Base-by-base conservation (phyloP, 2,797 vertebrate species). In the Anguilla obscura region DNA sequence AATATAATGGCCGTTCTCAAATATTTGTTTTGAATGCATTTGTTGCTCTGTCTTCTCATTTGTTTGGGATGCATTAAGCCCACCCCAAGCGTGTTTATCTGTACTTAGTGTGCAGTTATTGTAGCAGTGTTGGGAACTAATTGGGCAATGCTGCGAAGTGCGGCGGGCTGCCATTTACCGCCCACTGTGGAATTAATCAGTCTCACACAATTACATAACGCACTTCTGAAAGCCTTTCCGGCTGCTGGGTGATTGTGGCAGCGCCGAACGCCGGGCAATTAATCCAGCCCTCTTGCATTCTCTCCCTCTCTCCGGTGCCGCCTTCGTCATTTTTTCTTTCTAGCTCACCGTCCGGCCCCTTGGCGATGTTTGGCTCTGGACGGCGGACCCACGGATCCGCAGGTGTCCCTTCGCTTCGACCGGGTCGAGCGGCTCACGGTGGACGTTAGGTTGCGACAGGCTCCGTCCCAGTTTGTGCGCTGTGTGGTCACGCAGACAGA, bases 171-270 rank as follows among this genome's bases (percentile, higher is more conserved):
- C 89, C 91, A 94, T 94, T 94, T 92, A 87, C 92, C 90, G 91
- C 92, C 91, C 91, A 93, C 80, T 30, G 91, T 92, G 90, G 92
- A 94, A 96, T 94, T 94, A 93, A 94, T 89, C 89, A 88, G 84
- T 71, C 86, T 85, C 36, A 90, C 85, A 89, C 89, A 88, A 90
- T 91, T 90, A 89, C 85, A 89, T 69, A 93, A 94, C 94, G 92
- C 92, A 93, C 92, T 90, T 92, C 90, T 92, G 92, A 93, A 93
- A 95, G 91, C 90, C 91, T 92, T 93, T 94, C 90, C 93, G 90
- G 95, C 94, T 91, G 88, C 91, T 92, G 91, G 85, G 89, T 94
- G 93, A 94, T 93, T 94, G 91, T 93, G 92, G 94, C 92, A 92
- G 93, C 91, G 87, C 91, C 91, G 91, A 89, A 90, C 90, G 89